Evolutionary conservation across 2,113 vertebrate species (phyloP).

Genomic region (Ochotona princeps): DNA sequence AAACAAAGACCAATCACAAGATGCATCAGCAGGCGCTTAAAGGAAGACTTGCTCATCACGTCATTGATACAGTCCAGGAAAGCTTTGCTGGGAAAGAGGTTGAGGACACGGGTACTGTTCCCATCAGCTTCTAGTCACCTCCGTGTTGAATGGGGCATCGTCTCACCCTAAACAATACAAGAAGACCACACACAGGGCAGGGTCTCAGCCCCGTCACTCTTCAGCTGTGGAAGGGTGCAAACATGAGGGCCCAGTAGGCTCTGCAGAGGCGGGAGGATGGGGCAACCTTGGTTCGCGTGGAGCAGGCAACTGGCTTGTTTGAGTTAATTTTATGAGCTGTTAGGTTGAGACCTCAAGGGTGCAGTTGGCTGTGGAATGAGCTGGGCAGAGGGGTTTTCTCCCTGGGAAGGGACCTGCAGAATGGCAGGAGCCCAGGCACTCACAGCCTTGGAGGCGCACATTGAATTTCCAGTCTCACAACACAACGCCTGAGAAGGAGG

Average conservation of each 20-base stretch:
- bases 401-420: background rate
- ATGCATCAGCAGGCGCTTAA: too few relatives aligned
- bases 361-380: background rate
- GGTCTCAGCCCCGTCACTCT: too few relatives aligned
- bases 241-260: background rate
- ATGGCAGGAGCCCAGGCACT: background rate
- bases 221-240: background rate
- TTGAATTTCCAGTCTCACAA: background rate
- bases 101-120: background rate
- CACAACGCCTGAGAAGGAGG: background rate
- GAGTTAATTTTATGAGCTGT: background rate
- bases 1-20: background rate
- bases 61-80: background rate
- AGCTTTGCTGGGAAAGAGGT: background rate
- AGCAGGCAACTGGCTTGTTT: background rate
- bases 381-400: background rate
- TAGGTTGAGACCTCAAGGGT: background rate
- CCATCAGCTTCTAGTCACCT: background rate
- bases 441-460: background rate
- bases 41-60: background rate
- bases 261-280: background rate
- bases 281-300: background rate
- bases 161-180: background rate
- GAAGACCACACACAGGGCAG: too few relatives aligned
- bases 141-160: background rate